phyloP scores from a whole-genome alignment of 2,113 vertebrate genomes.

The Clarias macrocephalus region DNA sequence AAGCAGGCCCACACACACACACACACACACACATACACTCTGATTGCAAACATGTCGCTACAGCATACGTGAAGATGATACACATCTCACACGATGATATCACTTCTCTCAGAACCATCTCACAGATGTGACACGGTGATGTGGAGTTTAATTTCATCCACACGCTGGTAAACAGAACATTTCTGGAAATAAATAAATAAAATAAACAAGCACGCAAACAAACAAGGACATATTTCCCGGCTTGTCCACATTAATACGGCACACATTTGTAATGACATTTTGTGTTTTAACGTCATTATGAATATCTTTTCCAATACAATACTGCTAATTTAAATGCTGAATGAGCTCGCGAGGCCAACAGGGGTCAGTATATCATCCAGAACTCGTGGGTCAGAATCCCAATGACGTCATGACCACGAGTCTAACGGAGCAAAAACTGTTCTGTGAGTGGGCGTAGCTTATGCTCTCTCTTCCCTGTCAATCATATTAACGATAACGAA shows the following conservation, averaged over 20 bases:
- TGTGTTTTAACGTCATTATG: background rate
- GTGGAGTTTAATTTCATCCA: constrained; percentile 23
- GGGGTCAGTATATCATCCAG: background rate
- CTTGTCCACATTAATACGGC: background rate
- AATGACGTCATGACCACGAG: background rate
- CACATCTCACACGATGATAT: constrained; percentile 16
- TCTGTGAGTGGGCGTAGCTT: no score
- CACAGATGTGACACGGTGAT: background rate
- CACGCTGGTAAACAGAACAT: background rate
- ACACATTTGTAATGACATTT: background rate
- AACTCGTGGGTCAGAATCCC: background rate
- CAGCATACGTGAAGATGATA: constrained; percentile 27
- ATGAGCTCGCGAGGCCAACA: background rate
- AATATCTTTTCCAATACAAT: background rate
- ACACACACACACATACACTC: background rate
- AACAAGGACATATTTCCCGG: background rate
- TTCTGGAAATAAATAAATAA: background rate
- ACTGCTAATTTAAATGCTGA: background rate
- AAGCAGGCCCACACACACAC: constrained; percentile 38
- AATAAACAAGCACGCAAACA: background rate
- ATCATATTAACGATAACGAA: background rate
- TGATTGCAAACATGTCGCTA: constrained; percentile 38
- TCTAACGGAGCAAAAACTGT: background rate
- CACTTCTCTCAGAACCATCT: constrained; percentile 8
- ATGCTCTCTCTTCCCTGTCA: background rate